Conservation (phyloP, 2,888 invertebrate species). For the Mythimna pallens region DNA sequence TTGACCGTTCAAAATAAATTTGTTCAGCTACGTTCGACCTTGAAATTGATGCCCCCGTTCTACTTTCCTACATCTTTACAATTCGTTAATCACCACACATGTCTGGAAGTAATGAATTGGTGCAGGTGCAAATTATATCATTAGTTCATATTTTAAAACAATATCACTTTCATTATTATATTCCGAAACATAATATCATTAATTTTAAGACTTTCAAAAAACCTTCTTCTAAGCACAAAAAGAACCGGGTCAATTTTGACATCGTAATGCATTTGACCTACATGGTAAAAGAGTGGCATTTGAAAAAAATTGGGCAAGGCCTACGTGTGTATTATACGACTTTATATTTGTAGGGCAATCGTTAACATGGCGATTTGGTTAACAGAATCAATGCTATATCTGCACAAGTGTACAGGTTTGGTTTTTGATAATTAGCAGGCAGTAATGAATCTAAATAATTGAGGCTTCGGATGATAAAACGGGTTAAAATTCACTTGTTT, state of each 20-base stretch:
- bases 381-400: conserved; percentile 54
- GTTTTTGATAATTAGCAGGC: conserved; percentile 34
- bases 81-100: conserved; percentile 84
- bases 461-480: conserved; percentile 32
- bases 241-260: conserved; percentile 86
- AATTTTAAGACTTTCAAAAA: conserved; percentile 60
- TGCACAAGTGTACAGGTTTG: conserved; percentile 38
- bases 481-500: conserved; percentile 21
- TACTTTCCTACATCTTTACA: conserved; percentile 88
- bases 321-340: conserved; percentile 63
- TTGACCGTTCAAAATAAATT: conserved; percentile 81
- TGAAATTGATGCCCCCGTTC: conserved; percentile 87
- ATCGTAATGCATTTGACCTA: conserved; percentile 87
- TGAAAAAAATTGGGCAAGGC: conserved; percentile 79
- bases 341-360: conserved; percentile 63
- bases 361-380: conserved; percentile 49
- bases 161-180: conserved; percentile 19
- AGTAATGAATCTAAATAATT: conserved; percentile 35
- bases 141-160: conserved; percentile 25
- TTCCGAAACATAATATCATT: conserved; percentile 44
- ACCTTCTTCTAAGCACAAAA: conserved; percentile 71
- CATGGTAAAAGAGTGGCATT: conserved; percentile 81
- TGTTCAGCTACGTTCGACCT: conserved; percentile 84
- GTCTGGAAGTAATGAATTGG: conserved; percentile 68
- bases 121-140: conserved; percentile 63